Evolutionary conservation across 2,113 vertebrate genomes (phyloP).

Genomic region (Barbus barbus): DNA sequence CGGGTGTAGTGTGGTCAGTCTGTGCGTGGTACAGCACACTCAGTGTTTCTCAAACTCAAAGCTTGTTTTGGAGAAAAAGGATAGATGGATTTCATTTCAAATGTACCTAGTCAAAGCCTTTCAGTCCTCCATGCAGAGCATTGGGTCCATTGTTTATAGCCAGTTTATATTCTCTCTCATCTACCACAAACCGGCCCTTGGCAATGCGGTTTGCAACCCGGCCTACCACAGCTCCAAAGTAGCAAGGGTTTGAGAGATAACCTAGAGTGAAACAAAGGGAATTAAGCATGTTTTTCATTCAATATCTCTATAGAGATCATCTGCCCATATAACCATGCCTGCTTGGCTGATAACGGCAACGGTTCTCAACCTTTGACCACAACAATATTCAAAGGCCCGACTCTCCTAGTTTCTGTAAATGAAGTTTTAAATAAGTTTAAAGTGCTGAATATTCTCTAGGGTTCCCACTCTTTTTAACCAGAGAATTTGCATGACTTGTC

Average conservation of each 20-base stretch:
- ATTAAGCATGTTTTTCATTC: neutral
- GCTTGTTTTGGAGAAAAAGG: neutral
- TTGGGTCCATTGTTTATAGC: constrained; percentile 88
- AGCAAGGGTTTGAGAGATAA: constrained; percentile 83
- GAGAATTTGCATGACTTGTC: no score
- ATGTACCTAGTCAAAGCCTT: constrained; percentile 89
- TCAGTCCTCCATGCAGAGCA: constrained; percentile 87
- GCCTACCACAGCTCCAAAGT: constrained; percentile 86
- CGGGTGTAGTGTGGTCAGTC: constrained; percentile 81
- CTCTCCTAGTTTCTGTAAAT: neutral
- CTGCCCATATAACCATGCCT: neutral
- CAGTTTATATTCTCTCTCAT: constrained; percentile 80
- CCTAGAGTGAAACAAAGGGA: constrained; percentile 69
- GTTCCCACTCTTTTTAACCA: no score
- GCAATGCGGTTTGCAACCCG: constrained; percentile 92
- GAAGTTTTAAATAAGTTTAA: no score
- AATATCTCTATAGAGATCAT: neutral
- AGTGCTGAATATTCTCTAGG: no score
- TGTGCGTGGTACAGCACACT: constrained; percentile 81
- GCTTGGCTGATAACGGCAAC: neutral
- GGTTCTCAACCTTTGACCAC: neutral
- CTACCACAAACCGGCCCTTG: constrained; percentile 78
- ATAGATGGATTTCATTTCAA: neutral
- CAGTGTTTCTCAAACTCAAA: constrained; percentile 67
- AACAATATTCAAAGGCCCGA: neutral